phyloP scores from a whole-genome alignment of 2,888 invertebrate species.

The Leuctra nigra region DNA sequence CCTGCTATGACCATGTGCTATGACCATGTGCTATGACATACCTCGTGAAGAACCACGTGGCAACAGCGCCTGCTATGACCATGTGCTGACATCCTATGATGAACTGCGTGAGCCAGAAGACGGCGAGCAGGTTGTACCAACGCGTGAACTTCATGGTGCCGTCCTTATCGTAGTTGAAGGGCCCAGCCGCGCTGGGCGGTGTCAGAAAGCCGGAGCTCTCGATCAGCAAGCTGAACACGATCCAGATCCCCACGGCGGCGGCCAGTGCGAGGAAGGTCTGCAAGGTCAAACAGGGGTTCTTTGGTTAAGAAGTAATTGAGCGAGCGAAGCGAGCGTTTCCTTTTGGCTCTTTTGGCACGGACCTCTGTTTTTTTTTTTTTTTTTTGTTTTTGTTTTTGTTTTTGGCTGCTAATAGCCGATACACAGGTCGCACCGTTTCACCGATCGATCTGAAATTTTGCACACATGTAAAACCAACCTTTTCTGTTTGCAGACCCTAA shows the following conservation, averaged over 20 bases:
- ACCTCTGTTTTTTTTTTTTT: too few species aligned
- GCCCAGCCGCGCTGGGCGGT: slow-evolving; percentile 30
- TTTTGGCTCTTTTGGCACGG: too few species aligned
- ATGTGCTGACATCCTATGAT: slow-evolving; percentile 56
- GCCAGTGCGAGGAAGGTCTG: slow-evolving; percentile 51
- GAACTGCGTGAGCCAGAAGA: slow-evolving; percentile 54
- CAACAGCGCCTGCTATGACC: slow-evolving; percentile 54
- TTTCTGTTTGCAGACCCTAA: too few species aligned
- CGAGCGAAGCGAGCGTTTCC: too few species aligned
- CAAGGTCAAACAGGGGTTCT: too few species aligned
- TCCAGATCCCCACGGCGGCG: slow-evolving; percentile 48
- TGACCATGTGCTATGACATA: too few species aligned
- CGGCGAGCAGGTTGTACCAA: slow-evolving; percentile 46
- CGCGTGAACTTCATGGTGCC: slow-evolving; percentile 39
- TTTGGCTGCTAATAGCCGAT: too few species aligned
- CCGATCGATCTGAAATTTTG: too few species aligned
- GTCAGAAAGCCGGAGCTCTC: slow-evolving; percentile 50
- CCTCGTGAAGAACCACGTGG: slow-evolving; percentile 58
- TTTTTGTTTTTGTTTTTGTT: too few species aligned
- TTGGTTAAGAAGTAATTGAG: too few species aligned
- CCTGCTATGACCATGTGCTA: slow-evolving; percentile 57
- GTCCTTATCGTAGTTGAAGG: slow-evolving; percentile 40
- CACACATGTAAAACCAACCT: too few species aligned
- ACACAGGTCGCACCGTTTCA: too few species aligned
- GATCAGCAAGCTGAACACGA: slow-evolving; percentile 54